Evolutionary conservation across 2,888 invertebrate genomes (phyloP), one percentile per base, ranked within the genome.

Genomic region (Heliconius cydno): DNA sequence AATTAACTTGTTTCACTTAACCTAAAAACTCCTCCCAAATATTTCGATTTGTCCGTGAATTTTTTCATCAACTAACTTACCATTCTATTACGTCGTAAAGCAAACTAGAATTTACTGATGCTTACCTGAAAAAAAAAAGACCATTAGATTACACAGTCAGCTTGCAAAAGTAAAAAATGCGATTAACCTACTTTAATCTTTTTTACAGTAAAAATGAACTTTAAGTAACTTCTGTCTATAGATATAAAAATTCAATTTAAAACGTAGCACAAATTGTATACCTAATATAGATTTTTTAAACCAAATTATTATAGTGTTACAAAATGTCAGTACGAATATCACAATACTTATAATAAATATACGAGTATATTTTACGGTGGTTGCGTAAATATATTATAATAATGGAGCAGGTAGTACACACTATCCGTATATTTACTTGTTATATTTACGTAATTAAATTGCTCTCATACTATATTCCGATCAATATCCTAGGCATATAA

Each of bases 41-140:
- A 28, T 75, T 66, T 38, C 6, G 41, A 38, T 73, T 63, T 41
- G 22, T 57, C 41, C 13, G 25, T 38, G 7, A 52, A 30, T 38
- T 67, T 63, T 52, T 57, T 66, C 28, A 57, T n/a, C 15, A 13
- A 38, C 57, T 68, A 75, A 63, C 78, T 79, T 67, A 79, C 78
- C 78, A 30, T n/a, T 19, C 15, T 34, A 67, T 60, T 70, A 70
- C 72, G 70, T 77, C 71, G 57, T 72, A 72, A 75, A 57, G 76
- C 71, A 65, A 68, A 76, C 70, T 60, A 73, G 60, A 79, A 63
- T 63, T 41, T 70, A 79, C 77, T 38, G 75, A 79, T 70, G 77
- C 84, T 83, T 84, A 84, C 84, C 84, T 84, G 83, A 46, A 79
- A 82, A 81, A 77, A 71, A 80, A 63, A 67, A 80, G 15, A 52